These are phyloP conservation scores for Sinhomidia bicolor DNA, from an alignment of 2,888 invertebrate genomes.

Conservation along the genomic window DNA sequence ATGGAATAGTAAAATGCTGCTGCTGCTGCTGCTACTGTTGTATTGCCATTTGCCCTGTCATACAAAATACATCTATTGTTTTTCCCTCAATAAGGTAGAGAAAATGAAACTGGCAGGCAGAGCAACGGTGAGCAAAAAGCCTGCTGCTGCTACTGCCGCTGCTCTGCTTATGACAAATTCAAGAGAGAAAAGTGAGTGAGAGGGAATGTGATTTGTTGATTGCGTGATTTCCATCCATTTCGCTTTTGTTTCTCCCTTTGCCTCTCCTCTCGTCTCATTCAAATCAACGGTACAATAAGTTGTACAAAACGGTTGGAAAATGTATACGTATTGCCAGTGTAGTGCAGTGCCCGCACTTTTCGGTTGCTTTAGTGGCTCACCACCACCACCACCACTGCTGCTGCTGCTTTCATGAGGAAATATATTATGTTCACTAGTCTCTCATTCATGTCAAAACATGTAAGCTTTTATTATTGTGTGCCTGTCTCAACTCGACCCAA, in stretches of 20 bases:
- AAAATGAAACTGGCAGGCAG: not conserved
- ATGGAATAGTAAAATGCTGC: not conserved
- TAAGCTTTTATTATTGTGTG: not conserved
- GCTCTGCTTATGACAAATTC: conserved; percentile 63
- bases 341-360: no score
- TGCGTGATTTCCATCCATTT: conserved; percentile 75
- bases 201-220: conserved; percentile 74
- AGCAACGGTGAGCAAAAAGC: not conserved
- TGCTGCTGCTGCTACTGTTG: not conserved
- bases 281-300: not conserved
- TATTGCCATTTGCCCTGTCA: conserved; percentile 5
- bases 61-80: not conserved
- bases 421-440: not conserved
- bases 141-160: not conserved
- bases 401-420: not conserved
- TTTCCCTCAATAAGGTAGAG: not conserved
- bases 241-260: conserved; percentile 60
- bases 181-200: conserved; percentile 33
- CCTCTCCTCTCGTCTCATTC: conserved; percentile 30
- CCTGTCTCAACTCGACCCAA: conserved; percentile 6
- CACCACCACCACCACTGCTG: no score
- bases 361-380: not conserved
- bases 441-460: not conserved
- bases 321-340: not conserved
- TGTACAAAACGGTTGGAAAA: not conserved